These are phyloP conservation scores for Plutomurus gul DNA, from an alignment of 1,140 invertebrate species.

Conservation along the genomic window DNA sequence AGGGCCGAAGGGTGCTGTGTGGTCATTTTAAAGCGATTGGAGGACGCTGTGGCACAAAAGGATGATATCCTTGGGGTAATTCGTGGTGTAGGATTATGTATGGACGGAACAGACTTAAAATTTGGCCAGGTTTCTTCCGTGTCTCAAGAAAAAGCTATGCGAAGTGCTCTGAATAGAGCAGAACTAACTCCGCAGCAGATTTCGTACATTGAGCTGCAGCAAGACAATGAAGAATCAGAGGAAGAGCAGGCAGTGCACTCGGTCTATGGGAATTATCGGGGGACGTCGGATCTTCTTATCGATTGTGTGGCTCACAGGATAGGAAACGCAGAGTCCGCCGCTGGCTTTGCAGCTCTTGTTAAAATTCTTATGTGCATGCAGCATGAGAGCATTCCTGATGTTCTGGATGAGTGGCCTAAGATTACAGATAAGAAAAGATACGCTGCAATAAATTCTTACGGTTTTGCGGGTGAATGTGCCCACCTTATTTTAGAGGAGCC, in stretches of 20 bases:
- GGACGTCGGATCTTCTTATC: not conserved
- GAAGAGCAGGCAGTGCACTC: not conserved
- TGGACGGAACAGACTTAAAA: not conserved
- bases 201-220: not conserved
- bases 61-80: not conserved
- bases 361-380: not conserved
- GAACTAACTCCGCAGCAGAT: not conserved
- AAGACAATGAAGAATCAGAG: not conserved
- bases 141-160: not conserved
- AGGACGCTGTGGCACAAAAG: not conserved
- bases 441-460: not conserved
- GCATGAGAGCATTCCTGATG: not conserved
- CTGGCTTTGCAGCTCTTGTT: not conserved
- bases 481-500: not conserved
- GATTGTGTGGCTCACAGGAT: not conserved
- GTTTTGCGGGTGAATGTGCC: not conserved
- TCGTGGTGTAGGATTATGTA: not conserved
- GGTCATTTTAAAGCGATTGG: not conserved
- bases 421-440: not conserved
- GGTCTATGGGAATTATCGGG: not conserved
- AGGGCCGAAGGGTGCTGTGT: not conserved
- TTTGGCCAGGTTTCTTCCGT: not conserved
- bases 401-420: not conserved
- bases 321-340: constrained; percentile 60
- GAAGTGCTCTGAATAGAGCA: not conserved